Evolutionary conservation across 1,140 invertebrate genomes (phyloP).

Genomic region (Plectrocnemia conspersa): DNA sequence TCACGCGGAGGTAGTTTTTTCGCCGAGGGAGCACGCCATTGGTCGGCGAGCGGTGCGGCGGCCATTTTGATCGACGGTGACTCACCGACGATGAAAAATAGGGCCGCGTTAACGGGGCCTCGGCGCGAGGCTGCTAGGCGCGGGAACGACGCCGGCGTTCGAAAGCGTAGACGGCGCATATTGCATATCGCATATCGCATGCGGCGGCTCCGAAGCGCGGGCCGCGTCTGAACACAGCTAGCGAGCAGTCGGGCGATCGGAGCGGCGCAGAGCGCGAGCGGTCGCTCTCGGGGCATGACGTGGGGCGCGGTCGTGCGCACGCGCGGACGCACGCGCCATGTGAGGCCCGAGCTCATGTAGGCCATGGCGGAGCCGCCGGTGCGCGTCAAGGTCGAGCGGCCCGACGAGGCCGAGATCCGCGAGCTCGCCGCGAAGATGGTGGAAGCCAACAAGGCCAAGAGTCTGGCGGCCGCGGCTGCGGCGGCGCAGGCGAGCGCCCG

Average conservation of each 20-base stretch:
- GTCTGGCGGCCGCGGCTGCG: conserved; percentile 48
- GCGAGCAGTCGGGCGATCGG: not conserved
- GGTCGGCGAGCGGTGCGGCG: conserved; percentile 48
- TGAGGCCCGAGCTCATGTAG: conserved; percentile 9
- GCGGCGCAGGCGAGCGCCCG: conserved; percentile 42
- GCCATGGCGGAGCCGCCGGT: conserved; percentile 37
- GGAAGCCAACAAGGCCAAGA: conserved; percentile 76
- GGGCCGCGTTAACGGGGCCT: conserved; percentile 48
- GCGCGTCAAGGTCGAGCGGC: conserved; percentile 73
- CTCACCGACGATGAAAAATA: conserved; percentile 54
- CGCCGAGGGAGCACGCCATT: conserved; percentile 41
- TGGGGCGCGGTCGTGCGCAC: conserved; percentile 9
- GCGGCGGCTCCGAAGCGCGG: not conserved
- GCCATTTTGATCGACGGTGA: conserved; percentile 53
- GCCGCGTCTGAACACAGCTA: not conserved
- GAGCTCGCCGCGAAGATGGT: conserved; percentile 81
- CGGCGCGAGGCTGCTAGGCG: conserved; percentile 51
- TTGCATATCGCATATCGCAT: not conserved
- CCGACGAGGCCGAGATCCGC: conserved; percentile 80
- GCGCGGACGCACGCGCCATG: conserved; percentile 15
- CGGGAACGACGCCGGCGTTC: conserved; percentile 41
- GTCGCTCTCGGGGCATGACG: not conserved
- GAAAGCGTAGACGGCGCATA: not conserved
- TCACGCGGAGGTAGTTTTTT: conserved; percentile 51
- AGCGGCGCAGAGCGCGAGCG: not conserved